A percentile compares a stretch with the other conserved stretches of the same genome.
Conservation (phyloP, 2,888 invertebrate species). For the Theodoxus fluviatilis region DNA sequence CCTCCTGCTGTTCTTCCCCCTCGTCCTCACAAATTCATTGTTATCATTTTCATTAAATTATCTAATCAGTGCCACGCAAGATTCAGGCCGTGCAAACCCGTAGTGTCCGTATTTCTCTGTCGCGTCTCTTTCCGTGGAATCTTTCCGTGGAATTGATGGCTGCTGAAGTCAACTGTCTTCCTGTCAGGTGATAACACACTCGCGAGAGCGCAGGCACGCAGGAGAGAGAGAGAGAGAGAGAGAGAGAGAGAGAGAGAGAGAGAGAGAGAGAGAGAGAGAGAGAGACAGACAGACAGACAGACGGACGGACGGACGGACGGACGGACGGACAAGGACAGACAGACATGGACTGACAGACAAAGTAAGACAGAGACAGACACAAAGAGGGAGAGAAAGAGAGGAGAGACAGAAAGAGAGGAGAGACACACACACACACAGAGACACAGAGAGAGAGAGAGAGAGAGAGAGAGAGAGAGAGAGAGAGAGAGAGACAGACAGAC, state of each 20-base stretch:
- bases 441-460: slow-evolving; percentile 6
- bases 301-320: slow-evolving; percentile 1
- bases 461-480: neutral
- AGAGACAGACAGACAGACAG: slow-evolving; percentile 18
- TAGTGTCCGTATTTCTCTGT: too few relatives aligned
- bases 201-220: neutral
- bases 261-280: slow-evolving; percentile 5
- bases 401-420: slow-evolving; percentile 23
- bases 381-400: slow-evolving; percentile 25
- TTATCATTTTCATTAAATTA: too few relatives aligned
- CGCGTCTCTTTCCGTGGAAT: too few relatives aligned
- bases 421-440: neutral
- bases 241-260: slow-evolving; percentile 11
- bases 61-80: too few relatives aligned
- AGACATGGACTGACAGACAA: slow-evolving; percentile 20
- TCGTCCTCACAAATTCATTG: too few relatives aligned
- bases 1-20: too few relatives aligned
- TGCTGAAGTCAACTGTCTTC: too few relatives aligned
- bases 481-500: neutral
- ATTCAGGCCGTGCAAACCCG: too few relatives aligned
- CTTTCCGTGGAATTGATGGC: too few relatives aligned
- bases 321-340: slow-evolving; percentile 15
- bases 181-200: too few relatives aligned
- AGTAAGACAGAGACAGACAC: slow-evolving; percentile 19
- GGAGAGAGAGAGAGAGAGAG: slow-evolving; percentile 16